Evolutionary conservation across 2,888 invertebrate genomes (phyloP), one percentile per base, ranked within the genome.

Genomic region (Caenorhabditis plicata): DNA sequence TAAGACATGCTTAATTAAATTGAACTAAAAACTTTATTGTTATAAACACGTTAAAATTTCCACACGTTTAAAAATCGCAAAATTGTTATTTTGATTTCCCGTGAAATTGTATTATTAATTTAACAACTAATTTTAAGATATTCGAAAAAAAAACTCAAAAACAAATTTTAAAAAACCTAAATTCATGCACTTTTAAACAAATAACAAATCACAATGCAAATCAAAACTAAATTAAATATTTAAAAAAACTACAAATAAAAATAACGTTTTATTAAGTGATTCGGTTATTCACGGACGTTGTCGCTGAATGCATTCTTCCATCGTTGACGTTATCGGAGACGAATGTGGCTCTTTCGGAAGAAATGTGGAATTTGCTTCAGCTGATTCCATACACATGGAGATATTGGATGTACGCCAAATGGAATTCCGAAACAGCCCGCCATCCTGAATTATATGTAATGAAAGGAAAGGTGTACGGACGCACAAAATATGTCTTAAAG

Each of bases 401-500:
- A 76, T 83, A 71, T 47, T 58, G 71, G 43, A 64, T 71, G 46
- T 73, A 71, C 32, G 68, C 47, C 3, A 71, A 92, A 46, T 99
- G 96, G 98, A 95, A 96, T 83, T 92, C 93, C 52, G 88, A 89
- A 0, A 88, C 88, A 69, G 86, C 87, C 55, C 84, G 88, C 39
- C 91, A 94, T 82, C 90, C 95, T 0, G 87, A 88, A 33, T 83
- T 98, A 46, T 87, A 93, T 78, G 86, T 89, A 19, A 89, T 90
- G 29, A 87, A 90, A 35, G 92, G 91, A 0, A 90, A 91, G 80
- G 88, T 90, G 0, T 87, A 92, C 68, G 92, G 93, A 80, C 88
- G 90, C 78, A 90, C 94, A 41, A 93, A 93, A 81, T 92, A 92
- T 68, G 89, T 95, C 31, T 92, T 98, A 91, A 95, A 96, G 84